Conservation (phyloP, 2,113 vertebrate species). For the Jaculus jaculus region DNA sequence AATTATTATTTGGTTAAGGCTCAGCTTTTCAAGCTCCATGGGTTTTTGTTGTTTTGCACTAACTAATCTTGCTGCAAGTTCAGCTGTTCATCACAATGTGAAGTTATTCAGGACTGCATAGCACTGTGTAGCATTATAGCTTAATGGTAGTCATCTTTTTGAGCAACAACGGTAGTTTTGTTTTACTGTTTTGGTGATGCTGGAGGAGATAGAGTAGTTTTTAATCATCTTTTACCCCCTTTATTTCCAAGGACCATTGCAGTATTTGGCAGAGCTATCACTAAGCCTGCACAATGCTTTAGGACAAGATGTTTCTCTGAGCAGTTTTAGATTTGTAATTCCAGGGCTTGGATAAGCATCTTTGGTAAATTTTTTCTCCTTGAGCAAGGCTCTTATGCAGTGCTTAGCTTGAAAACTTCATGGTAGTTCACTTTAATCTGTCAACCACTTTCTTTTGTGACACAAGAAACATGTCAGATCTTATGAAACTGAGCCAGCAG, state of each 20-base stretch:
- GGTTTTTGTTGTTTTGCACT: constrained; percentile 33
- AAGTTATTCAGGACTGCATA: neutral
- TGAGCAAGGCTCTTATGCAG: neutral
- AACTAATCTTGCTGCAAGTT: neutral
- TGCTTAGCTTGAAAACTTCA: neutral
- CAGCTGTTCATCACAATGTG: neutral
- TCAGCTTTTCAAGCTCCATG: constrained; percentile 37
- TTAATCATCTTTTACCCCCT: neutral
- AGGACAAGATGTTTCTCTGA: neutral
- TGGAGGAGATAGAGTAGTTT: neutral
- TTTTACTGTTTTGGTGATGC: neutral
- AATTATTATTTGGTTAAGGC: neutral
- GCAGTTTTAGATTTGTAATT: neutral
- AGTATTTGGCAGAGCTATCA: neutral
- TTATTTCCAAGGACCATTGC: neutral
- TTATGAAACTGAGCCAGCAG: neutral
- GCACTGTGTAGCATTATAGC: neutral
- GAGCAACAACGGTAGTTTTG: neutral
- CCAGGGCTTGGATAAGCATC: neutral
- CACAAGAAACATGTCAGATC: neutral
- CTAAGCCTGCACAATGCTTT: neutral
- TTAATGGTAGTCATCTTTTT: neutral
- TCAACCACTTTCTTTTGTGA: constrained; percentile 29
- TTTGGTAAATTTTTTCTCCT: neutral
- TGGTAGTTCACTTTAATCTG: neutral